Conservation (phyloP, 2,113 vertebrate genomes). For the Engraulis encrasicolus region DNA sequence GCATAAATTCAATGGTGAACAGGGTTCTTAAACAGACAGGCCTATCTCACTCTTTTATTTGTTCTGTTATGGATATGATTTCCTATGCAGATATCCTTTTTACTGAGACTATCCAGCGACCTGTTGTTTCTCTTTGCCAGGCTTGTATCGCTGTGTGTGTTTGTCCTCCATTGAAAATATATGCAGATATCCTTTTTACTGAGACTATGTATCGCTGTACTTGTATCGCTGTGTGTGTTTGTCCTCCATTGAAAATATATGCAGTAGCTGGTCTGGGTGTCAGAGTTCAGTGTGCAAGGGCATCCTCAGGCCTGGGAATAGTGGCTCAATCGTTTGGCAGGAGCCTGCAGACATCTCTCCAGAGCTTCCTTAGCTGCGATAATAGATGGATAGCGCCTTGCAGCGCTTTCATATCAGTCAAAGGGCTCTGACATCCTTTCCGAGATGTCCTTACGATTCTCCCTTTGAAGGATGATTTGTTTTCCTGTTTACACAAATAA, state of each 20-base stretch:
- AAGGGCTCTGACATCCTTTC: not conserved
- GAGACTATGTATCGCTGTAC: not conserved
- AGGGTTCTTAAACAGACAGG: not conserved
- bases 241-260: slow-evolving; percentile 2
- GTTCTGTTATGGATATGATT: no score
- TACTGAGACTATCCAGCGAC: not conserved
- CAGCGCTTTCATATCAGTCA: slow-evolving; percentile 31
- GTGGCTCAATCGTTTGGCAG: not conserved
- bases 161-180: slow-evolving; percentile 6
- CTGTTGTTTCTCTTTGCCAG: not conserved
- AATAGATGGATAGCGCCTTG: slow-evolving; percentile 41
- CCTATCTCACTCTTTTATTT: not conserved
- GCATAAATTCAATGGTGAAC: not conserved
- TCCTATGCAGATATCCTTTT: not conserved
- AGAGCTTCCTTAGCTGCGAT: not conserved
- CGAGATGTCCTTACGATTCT: not conserved
- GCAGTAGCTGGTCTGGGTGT: not conserved
- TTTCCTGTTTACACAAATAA: not conserved
- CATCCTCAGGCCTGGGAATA: not conserved
- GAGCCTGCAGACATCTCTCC: not conserved
- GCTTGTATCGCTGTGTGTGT: not conserved
- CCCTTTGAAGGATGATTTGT: slow-evolving; percentile 33
- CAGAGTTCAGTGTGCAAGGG: not conserved
- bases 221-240: not conserved
- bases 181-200: not conserved